Conservation (phyloP, 2,797 vertebrate species). For the Distichodus sexfasciatus region DNA sequence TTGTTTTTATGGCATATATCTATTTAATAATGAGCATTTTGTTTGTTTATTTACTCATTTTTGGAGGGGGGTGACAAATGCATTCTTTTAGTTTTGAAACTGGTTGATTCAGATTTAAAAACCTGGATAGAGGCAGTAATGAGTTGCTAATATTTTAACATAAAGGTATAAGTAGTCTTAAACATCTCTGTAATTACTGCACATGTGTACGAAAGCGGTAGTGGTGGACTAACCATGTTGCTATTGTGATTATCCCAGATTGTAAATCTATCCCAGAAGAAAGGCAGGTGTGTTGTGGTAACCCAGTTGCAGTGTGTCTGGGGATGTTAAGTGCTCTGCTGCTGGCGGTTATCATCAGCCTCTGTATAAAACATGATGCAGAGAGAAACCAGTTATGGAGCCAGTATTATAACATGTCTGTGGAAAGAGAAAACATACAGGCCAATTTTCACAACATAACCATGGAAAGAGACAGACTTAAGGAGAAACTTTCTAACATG, state of each 20-base stretch:
- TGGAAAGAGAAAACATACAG: background rate
- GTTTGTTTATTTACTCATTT: too few species aligned
- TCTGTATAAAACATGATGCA: constrained; percentile 7
- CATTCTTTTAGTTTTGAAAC: too few species aligned
- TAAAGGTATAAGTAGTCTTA: too few species aligned
- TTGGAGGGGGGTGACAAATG: too few species aligned
- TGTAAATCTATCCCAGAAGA: constrained; percentile 6
- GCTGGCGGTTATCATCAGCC: background rate
- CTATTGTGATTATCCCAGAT: background rate
- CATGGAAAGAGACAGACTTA: constrained; percentile 1
- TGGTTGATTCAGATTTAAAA: too few species aligned
- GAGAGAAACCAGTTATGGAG: background rate
- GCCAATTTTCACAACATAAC: background rate
- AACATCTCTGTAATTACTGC: too few species aligned
- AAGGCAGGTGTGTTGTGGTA: background rate
- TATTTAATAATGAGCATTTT: too few species aligned
- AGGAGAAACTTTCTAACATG: background rate
- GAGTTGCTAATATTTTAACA: too few species aligned
- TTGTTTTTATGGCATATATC: too few species aligned
- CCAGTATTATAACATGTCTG: background rate
- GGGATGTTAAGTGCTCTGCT: constrained; percentile 39
- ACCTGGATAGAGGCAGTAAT: too few species aligned
- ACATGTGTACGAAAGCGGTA: background rate
- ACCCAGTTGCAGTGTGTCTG: constrained; percentile 14
- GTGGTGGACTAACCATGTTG: background rate